Base-by-base conservation (phyloP, 2,888 invertebrate genomes). In the Phaedon cochleariae region DNA sequence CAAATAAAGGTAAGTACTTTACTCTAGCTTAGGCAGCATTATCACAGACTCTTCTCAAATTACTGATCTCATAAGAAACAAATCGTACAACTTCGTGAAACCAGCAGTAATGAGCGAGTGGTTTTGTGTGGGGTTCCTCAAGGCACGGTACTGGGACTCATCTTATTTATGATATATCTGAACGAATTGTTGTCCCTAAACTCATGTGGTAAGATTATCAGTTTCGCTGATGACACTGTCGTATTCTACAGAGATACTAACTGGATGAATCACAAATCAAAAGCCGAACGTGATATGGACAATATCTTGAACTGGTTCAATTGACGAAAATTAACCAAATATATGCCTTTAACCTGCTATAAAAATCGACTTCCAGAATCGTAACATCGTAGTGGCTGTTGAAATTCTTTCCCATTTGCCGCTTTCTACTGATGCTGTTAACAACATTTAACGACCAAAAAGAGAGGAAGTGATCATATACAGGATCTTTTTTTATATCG, bases 191-290 rank as follows among this genome's bases (percentile, higher is more conserved):
- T 53, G 15, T 9, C 18, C 2, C 20, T 53, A n/a, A 1, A 52
- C n/a, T 5, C 29, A 29, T 4, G 0, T 52, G 29, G 15, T 52
- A 18, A 29, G 29, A 2, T 52, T 12, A 29, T 15, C n/a, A 52
- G 52, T 52, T 52, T 31, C 17, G 52, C 52, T 29, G n/a, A 31
- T 52, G 52, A 52, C 15, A 52, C 52, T 12, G 52, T 49, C 12
- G 15, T 22, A 21, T 49, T 49, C 15, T 21, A 49, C 21, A 49
- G 22, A 9, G 29, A 29, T 18, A 21, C 2, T 12, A 52, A 4
- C n/a, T 52, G 52, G 31, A 4, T 2, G n/a, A 29, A 52, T 2
- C 29, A 29, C 29, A 52, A 52, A 52, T 12, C 53, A 4, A 53
- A 31, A 31, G 6, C 18, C 21, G 34, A 53, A 20, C 7, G 10